Percentiles rank a stretch among this genome's conserved stretches.
These are phyloP conservation scores for Collichthys lucidus DNA, from an alignment of 2,113 vertebrate genomes.

Conservation along the genomic window DNA sequence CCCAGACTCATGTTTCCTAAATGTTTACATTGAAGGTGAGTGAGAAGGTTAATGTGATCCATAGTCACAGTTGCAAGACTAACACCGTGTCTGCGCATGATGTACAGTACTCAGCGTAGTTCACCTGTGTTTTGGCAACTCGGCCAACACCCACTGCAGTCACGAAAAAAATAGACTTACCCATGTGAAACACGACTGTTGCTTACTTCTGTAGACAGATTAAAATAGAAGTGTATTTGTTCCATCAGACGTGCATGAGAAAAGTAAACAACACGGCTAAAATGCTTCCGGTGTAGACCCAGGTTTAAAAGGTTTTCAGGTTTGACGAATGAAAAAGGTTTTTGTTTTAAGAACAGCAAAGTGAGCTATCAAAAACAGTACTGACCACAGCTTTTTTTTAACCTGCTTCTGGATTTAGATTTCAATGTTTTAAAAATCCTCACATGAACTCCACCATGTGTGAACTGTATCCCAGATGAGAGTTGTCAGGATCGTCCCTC, in stretches of 20 bases:
- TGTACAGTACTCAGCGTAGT: too few relatives aligned
- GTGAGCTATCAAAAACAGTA: background rate
- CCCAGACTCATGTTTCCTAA: background rate
- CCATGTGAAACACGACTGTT: too few relatives aligned
- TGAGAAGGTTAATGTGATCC: background rate
- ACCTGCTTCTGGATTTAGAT: background rate
- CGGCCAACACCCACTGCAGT: background rate
- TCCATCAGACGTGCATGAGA: background rate
- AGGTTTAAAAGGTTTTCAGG: background rate
- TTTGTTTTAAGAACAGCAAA: background rate
- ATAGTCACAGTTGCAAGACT: background rate
- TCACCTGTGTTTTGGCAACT: too few relatives aligned
- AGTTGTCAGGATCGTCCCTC: conserved; percentile 96
- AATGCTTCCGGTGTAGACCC: background rate
- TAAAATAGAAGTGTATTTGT: background rate
- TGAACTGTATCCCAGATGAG: conserved; percentile 85
- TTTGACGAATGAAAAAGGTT: background rate
- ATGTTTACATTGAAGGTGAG: background rate
- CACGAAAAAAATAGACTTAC: background rate
- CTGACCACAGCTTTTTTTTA: background rate
- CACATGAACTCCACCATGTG: background rate
- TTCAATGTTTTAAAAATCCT: background rate
- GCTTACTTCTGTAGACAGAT: background rate
- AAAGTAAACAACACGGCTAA: background rate
- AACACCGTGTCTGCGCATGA: background rate